These are phyloP conservation scores for Yponomeuta sedellus DNA, from an alignment of 2,888 invertebrate species.

Conservation along the genomic window DNA sequence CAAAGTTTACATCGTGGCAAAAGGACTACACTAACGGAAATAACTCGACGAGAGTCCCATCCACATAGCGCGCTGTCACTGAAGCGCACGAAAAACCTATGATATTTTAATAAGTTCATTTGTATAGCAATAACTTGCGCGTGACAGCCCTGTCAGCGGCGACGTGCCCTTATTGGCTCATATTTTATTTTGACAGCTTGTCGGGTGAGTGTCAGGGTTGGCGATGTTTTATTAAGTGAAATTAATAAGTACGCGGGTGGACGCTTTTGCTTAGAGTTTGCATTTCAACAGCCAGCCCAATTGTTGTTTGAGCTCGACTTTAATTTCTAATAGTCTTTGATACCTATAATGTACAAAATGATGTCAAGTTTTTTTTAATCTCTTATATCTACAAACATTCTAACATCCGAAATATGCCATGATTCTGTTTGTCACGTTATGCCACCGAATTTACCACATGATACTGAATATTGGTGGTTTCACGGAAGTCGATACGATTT, in stretches of 20 bases:
- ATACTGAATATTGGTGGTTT: too few species aligned
- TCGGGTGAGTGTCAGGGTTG: slow-evolving; percentile 44
- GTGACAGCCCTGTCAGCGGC: slow-evolving; percentile 67
- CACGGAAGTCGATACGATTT: too few species aligned
- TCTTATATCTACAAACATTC: too few species aligned
- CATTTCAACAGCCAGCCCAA: too few species aligned
- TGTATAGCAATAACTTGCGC: slow-evolving; percentile 54
- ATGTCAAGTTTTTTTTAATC: too few species aligned
- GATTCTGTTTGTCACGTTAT: too few species aligned
- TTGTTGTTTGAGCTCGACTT: too few species aligned
- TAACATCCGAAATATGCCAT: too few species aligned
- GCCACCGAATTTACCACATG: too few species aligned
- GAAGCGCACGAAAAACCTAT: slow-evolving; percentile 55
- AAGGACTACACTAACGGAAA: background rate
- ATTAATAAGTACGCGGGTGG: background rate
- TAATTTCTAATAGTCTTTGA: too few species aligned
- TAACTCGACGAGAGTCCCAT: slow-evolving; percentile 5
- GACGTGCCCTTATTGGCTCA: slow-evolving; percentile 65
- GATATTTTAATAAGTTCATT: slow-evolving; percentile 64
- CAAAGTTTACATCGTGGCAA: background rate
- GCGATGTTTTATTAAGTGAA: slow-evolving; percentile 24
- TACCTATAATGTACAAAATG: too few species aligned
- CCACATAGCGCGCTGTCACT: slow-evolving; percentile 40
- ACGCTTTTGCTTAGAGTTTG: background rate
- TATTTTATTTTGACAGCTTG: slow-evolving; percentile 71